Percentiles rank a stretch among this genome's conserved stretches.
These are phyloP conservation scores for Solenodon paradoxus DNA, from an alignment of 2,113 vertebrate genomes.

Conservation along the genomic window DNA sequence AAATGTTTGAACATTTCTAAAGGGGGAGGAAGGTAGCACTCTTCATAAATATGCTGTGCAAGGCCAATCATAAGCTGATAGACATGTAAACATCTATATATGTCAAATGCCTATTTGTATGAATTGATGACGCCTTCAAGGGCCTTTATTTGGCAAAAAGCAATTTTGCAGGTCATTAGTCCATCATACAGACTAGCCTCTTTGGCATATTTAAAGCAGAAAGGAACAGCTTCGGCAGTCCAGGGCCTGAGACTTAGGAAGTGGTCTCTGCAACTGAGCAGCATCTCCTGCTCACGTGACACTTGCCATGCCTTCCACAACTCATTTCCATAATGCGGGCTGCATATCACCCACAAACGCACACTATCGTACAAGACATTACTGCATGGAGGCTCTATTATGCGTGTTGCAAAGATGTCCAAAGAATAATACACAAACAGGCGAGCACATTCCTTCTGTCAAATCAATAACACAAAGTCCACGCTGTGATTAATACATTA, in stretches of 20 bases:
- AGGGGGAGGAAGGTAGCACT: neutral
- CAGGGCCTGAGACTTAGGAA: neutral
- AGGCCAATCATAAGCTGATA: neutral
- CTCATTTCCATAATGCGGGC: neutral
- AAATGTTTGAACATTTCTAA: neutral
- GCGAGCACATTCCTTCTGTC: neutral
- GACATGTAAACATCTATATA: neutral
- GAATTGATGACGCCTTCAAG: constrained; percentile 12
- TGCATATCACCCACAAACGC: rapidly evolving
- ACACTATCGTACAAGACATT: neutral
- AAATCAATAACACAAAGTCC: neutral
- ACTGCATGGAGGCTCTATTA: rapidly evolving
- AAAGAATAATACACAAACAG: constrained; percentile 6
- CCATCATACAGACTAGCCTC: constrained; percentile 19
- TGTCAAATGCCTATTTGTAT: neutral
- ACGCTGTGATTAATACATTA: neutral
- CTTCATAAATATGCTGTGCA: neutral
- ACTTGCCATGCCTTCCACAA: neutral
- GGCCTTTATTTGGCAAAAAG: neutral
- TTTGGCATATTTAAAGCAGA: neutral
- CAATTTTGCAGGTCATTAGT: constrained; percentile 39
- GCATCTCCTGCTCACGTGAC: neutral
- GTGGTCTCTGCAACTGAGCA: neutral
- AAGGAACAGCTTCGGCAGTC: neutral
- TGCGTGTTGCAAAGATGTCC: neutral